Conservation (phyloP, 2,888 invertebrate species). For the Lasioglossum leucozonium region DNA sequence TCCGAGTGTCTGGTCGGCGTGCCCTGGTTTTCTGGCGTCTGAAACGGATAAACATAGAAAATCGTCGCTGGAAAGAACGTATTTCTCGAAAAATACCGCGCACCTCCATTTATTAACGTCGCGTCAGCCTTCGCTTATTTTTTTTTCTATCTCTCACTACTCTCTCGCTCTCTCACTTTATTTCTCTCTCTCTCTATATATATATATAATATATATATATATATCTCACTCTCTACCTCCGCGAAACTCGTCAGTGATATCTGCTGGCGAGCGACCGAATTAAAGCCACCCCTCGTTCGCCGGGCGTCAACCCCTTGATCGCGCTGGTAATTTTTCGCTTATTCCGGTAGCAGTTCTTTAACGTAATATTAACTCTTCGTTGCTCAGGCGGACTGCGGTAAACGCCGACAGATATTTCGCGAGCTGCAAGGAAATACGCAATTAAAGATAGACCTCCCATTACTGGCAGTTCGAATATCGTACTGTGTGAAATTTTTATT, state of each 20-base stretch:
- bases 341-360: neutral
- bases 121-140: conserved; percentile 18
- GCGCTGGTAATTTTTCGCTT: conserved; percentile 14
- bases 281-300: neutral
- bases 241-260: conserved; percentile 15
- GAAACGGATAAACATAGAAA: conserved; percentile 42
- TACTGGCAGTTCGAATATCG: neutral
- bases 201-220: neutral
- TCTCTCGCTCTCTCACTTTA: neutral
- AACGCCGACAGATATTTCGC: neutral
- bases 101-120: conserved; percentile 20
- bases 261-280: conserved; percentile 27
- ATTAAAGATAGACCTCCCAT: neutral
- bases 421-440: neutral
- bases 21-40: conserved; percentile 72
- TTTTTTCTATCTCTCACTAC: neutral
- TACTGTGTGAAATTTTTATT: too few relatives aligned
- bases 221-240: neutral
- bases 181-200: neutral
- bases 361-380: conserved; percentile 2
- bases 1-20: conserved; percentile 62
- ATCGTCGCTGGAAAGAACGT: neutral
- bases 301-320: conserved; percentile 14
- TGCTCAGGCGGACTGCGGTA: neutral
- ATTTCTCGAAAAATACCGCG: neutral